These are phyloP conservation scores for Chironomus striatipennis DNA, from an alignment of 1,140 invertebrate species.

Conservation along the genomic window DNA sequence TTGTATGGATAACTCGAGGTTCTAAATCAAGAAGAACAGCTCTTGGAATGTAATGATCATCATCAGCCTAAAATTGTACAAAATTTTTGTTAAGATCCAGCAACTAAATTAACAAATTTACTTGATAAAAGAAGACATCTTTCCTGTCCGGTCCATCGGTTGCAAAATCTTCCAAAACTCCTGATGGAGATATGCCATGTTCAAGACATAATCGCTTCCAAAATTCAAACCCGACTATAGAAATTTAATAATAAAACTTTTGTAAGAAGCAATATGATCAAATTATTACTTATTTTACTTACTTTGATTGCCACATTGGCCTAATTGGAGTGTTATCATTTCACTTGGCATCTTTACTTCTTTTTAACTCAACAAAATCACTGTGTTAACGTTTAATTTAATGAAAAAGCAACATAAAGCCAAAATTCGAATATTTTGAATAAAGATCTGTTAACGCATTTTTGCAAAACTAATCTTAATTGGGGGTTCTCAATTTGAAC, in stretches of 20 bases:
- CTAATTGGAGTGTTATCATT: constrained; percentile 96
- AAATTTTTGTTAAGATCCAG: not conserved
- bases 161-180: constrained; percentile 88
- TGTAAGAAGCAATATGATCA: not conserved
- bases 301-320: constrained; percentile 99
- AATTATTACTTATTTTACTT: constrained; percentile 48
- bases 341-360: constrained; percentile 83
- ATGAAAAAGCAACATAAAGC: no score
- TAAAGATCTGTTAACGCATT: no score
- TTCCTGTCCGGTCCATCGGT: constrained; percentile 88
- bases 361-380: no score
- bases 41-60: constrained; percentile 97
- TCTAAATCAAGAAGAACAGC: constrained; percentile 94
- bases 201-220: constrained; percentile 98
- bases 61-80: constrained; percentile 55
- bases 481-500: no score
- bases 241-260: constrained; percentile 33
- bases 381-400: no score
- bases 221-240: constrained; percentile 95
- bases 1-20: constrained; percentile 94
- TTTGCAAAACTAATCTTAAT: no score
- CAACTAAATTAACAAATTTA: constrained; percentile 30
- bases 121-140: constrained; percentile 99
- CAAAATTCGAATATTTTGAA: no score
- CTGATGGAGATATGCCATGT: constrained; percentile 96